Base-by-base conservation (phyloP, 2,113 vertebrate species). In the Sisor rabdophorus region DNA sequence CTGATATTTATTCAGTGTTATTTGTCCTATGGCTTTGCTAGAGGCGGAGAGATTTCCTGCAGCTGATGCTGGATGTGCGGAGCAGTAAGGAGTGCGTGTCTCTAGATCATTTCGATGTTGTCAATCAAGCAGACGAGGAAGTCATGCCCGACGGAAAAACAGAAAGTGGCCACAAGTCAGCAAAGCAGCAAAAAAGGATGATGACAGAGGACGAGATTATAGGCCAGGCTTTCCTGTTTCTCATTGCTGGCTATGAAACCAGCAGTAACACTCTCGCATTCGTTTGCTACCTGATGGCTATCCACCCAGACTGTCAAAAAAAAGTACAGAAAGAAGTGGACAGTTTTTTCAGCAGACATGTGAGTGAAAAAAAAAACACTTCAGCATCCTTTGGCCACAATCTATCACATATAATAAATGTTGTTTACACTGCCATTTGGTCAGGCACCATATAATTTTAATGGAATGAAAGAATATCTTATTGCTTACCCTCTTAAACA, bases 31-130 rank as follows among this genome's bases (percentile, higher is more conserved):
- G 84, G 19, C 11, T 73, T 77, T 58, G 15, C 20, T 67, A 98
- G 96, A 93, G 94, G n/a, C 92, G 92, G 16, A 87, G 89, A 60
- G 96, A 99, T 82, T 97, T 98, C 83, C 93, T 99, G 8, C 96
- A 98, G 87, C 85, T 95, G 83, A 91, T 98, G 90, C 89, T 98
- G 2, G 96, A 99, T 0, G 89, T 90, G 2, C 80, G 90, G 0
- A 63, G 74, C 26, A 86, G 83, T 0, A 54, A 82, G 2, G 73
- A 87, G 72, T 52, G 50, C 0, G 79, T 87, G 28, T 85, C 88
- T 0, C 11, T 89, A 7, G 88, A 89, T 3, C 73, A 87, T 75
- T 93, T 91, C 2, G 92, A 90, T 77, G 80, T 83, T 0, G 87
- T 86, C 17, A 28, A 76, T 76, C 88, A 89, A 1, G 74, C 82